Conservation (phyloP, 35 echinoderm and acorn worm genomes). For the Anneissia japonica region DNA sequence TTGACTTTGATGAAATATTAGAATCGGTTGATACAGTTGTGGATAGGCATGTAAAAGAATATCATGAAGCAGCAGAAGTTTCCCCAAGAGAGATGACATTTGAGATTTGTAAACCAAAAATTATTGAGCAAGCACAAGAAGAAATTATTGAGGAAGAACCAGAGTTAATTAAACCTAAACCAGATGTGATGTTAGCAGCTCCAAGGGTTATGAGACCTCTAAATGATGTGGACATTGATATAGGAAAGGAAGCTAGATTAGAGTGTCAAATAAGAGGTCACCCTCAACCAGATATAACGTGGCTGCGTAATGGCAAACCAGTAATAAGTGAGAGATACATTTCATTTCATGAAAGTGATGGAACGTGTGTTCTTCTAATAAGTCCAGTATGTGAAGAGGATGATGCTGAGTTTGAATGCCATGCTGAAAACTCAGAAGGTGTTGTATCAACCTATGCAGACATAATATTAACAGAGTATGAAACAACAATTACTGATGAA, state of each 20-base stretch:
- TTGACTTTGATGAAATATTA: background rate
- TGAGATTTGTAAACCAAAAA: background rate
- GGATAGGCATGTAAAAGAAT: background rate
- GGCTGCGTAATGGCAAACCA: conserved; percentile 46
- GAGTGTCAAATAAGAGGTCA: conserved; percentile 46
- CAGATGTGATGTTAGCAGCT: background rate
- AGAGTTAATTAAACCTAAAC: background rate
- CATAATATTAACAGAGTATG: conserved; percentile 41
- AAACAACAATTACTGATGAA: background rate
- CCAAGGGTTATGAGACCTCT: conserved; percentile 23
- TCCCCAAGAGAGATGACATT: background rate
- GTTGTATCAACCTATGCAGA: conserved; percentile 58
- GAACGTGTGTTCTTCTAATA: conserved; percentile 67
- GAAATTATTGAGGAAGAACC: conserved; percentile 5
- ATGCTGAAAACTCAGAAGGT: conserved; percentile 62
- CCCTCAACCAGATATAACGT: conserved; percentile 43
- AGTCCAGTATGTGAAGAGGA: conserved; percentile 70
- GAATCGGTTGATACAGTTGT: background rate
- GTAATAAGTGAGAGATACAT: conserved; percentile 51
- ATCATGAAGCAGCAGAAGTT: background rate
- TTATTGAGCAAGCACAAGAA: conserved; percentile 12
- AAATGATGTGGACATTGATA: conserved; percentile 30
- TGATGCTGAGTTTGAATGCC: conserved; percentile 67
- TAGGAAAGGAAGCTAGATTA: conserved; percentile 30
- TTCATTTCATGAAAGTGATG: conserved; percentile 60